Percentiles rank a stretch among this genome's conserved stretches.
These are phyloP conservation scores for Elephas maximus DNA, from an alignment of 2,113 vertebrate species.

Conservation along the genomic window DNA sequence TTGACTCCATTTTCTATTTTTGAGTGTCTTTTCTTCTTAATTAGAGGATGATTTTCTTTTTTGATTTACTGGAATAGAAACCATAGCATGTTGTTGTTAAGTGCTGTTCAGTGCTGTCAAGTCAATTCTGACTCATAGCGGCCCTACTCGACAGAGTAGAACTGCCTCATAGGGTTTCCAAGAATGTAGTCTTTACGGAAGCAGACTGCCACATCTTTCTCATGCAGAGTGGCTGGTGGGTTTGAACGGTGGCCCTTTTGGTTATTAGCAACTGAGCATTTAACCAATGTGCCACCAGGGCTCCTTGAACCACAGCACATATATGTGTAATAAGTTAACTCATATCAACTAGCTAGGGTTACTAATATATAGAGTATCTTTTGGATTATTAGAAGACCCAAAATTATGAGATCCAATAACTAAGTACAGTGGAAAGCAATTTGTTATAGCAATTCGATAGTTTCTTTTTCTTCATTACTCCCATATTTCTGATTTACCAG, in stretches of 20 bases:
- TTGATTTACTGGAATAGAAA: slow-evolving; percentile 8
- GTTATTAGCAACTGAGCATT: background rate
- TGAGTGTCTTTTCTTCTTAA: background rate
- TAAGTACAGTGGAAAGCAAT: background rate
- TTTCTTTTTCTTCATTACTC: background rate
- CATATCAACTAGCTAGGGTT: background rate
- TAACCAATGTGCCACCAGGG: background rate
- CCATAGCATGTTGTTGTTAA: background rate
- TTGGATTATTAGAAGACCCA: background rate
- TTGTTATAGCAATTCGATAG: background rate
- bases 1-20: background rate
- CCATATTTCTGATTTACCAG: background rate
- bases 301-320: background rate
- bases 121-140: background rate
- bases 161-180: background rate
- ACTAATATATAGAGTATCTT: background rate
- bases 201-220: background rate
- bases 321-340: background rate
- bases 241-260: background rate
- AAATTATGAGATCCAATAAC: background rate
- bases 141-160: background rate
- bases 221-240: too few relatives aligned
- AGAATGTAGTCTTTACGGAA: background rate
- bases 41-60: background rate
- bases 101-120: background rate